A percentile compares a stretch with the other conserved stretches of the same genome.
phyloP scores from a whole-genome alignment of 2,113 vertebrate species.

The Eretmochelys imbricata region DNA sequence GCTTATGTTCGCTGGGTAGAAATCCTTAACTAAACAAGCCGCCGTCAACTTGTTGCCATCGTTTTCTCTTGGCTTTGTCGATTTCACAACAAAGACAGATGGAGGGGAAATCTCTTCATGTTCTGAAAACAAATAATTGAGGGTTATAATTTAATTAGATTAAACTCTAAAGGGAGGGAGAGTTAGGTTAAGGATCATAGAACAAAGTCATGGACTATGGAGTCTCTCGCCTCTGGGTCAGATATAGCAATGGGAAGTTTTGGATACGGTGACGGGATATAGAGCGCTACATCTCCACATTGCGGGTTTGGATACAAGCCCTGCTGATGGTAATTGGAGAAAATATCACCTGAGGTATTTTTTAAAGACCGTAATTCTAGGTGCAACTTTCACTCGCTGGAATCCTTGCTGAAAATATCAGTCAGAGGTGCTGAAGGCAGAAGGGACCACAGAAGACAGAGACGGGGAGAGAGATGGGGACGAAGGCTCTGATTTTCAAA shows the following conservation, averaged over 20 bases:
- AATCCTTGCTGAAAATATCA: not conserved
- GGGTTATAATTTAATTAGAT: not conserved
- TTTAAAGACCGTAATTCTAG: not conserved
- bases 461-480: not conserved
- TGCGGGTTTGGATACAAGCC: not conserved
- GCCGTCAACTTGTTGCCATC: conserved; percentile 8
- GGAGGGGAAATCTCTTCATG: not conserved
- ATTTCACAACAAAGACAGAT: conserved; percentile 69
- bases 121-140: not conserved
- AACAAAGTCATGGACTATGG: not conserved
- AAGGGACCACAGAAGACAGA: not conserved
- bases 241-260: not conserved
- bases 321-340: not conserved
- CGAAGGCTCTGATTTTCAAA: not conserved
- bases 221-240: not conserved
- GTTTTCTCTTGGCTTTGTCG: not conserved
- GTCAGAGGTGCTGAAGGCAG: not conserved
- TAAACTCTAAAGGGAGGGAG: not conserved
- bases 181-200: not conserved
- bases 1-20: conserved; percentile 36
- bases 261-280: not conserved
- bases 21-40: conserved; percentile 69
- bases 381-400: too few relatives aligned
- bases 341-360: not conserved
- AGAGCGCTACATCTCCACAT: not conserved